phyloP scores from a whole-genome alignment of 2,797 vertebrate genomes.

The Nothura maculosa region DNA sequence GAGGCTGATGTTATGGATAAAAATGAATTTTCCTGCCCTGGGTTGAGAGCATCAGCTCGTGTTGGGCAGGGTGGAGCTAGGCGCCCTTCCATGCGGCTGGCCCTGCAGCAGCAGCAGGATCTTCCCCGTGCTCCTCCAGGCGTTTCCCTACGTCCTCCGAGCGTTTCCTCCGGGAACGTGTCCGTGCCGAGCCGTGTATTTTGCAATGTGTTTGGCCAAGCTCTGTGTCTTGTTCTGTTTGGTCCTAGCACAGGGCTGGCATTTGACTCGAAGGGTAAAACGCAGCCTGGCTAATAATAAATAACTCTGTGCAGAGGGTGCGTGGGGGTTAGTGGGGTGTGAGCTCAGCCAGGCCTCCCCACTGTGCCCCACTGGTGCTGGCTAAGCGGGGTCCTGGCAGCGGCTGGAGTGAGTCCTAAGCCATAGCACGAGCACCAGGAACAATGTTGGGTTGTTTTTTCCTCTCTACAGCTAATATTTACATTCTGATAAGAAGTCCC shows the following conservation, averaged over 20 bases:
- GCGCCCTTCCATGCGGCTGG: conserved; percentile 4
- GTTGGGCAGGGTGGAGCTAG: neutral
- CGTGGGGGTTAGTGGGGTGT: neutral
- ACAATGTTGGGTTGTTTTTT: neutral
- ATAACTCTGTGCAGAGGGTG: neutral
- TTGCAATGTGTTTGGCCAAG: neutral
- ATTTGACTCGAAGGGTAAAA: neutral
- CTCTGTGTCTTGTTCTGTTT: neutral
- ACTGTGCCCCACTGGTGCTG: neutral
- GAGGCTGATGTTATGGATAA: neutral
- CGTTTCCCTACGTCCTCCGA: too few relatives aligned
- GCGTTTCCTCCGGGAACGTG: too few relatives aligned
- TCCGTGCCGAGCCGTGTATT: too few relatives aligned
- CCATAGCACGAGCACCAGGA: neutral
- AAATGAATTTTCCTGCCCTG: conserved; percentile 7
- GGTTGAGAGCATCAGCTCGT: neutral
- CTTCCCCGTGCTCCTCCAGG: neutral
- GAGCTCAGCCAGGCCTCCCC: neutral
- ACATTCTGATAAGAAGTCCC: neutral
- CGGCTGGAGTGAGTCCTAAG: neutral
- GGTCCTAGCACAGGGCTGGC: neutral
- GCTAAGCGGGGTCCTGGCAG: neutral
- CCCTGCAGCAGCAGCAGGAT: neutral
- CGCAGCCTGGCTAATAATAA: neutral
- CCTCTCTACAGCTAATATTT: neutral